Evolutionary conservation across 2,797 vertebrate species (phyloP), one percentile per base, ranked within the genome.

Genomic region (Dendrocincla tyrannina): DNA sequence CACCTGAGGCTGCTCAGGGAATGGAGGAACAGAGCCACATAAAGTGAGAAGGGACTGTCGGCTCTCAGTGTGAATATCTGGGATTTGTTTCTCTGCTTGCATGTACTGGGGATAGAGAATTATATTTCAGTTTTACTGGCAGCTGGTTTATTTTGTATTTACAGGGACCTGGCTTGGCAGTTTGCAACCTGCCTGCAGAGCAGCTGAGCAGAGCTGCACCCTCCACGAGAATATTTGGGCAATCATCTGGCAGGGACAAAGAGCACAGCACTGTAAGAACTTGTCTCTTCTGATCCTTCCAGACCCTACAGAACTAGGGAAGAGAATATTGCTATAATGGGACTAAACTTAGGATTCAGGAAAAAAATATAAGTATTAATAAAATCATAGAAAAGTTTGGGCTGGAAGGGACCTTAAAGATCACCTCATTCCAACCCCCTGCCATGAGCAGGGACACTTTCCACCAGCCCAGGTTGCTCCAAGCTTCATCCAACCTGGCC

Each of bases 151-250:
- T 80, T 96, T 93, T 62, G 62, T 89, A 46, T 95, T 93, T 93
- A 53, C 81, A 74, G 64, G 85, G 77, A 94, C 90, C 90, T 77
- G 85, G 75, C 80, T 47, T 92, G 89, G 81, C 84, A 94, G 86
- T 89, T 93, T 87, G 63, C 77, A 93, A 67, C 62, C 90, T 95
- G 93, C 75, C 90, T 70, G 78, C 85, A 90, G 87, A 95, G 87
- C 84, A 46, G 27, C 1, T 47, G 88, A 93, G 88, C 60, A 30
- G 27, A 52, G 53, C 67, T 42, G 47, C 30, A 9, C 42, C n/a
- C 55, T 86, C 83, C 92, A 67, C 52, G 91, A 95, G 86, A 91
- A 9, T 60, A 60, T 56, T 69, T 80, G 2, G 33, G 70, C 77
- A 92, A 56, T 95, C 81, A 72, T 77, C 81, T 87, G 91, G 70